phyloP scores from a whole-genome alignment of 2,888 invertebrate species.

The Acanthococcus lagerstroemiae region DNA sequence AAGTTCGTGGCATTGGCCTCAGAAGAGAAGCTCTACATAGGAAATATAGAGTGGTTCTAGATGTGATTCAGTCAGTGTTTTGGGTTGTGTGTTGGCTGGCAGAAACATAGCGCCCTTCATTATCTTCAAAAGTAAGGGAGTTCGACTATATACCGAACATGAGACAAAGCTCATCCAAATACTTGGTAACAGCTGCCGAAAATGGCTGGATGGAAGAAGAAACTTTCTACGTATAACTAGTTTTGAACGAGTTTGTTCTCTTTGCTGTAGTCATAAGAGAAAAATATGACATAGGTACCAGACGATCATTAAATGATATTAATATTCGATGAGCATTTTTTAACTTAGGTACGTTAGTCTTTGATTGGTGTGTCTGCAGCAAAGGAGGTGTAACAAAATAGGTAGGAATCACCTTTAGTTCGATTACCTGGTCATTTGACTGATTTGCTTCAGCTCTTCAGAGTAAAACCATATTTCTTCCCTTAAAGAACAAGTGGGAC shows the following conservation, averaged over 20 bases:
- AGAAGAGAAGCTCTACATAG: conserved; percentile 36
- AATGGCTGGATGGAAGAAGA: conserved; percentile 38
- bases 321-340: too few species aligned
- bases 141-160: conserved; percentile 34
- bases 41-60: conserved; percentile 38
- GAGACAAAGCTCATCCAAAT: not conserved
- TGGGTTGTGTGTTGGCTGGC: conserved; percentile 37
- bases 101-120: conserved; percentile 38
- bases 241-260: conserved; percentile 23
- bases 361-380: too few species aligned
- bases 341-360: too few species aligned
- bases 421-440: too few species aligned
- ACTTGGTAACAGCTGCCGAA: conserved; percentile 32
- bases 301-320: too few species aligned
- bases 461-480: too few species aligned
- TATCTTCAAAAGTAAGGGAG: conserved; percentile 37
- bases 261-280: conserved; percentile 23
- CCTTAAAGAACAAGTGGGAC: too few species aligned
- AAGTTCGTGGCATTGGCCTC: conserved; percentile 37
- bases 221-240: conserved; percentile 30
- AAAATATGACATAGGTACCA: too few species aligned
- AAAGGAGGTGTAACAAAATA: too few species aligned
- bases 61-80: conserved; percentile 37
- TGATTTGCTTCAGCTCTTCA: too few species aligned
- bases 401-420: too few species aligned